Evolutionary conservation across 1,140 invertebrate genomes (phyloP), one percentile per base, ranked within the genome.

Genomic region (Trichogramma pretiosum): DNA sequence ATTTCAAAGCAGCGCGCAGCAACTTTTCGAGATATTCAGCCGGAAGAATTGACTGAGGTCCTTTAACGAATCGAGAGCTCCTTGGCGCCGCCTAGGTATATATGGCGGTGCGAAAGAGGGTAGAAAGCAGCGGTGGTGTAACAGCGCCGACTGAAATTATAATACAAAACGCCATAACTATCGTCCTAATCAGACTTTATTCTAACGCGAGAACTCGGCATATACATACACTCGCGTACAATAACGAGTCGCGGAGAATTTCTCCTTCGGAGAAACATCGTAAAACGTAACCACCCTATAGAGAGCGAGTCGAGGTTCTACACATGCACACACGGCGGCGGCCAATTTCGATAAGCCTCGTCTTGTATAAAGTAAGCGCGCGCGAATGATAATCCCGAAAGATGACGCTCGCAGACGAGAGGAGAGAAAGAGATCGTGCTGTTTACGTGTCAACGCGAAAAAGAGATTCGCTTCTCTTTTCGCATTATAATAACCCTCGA

Each of bases 121-220:
- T n/a, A n/a, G n/a, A n/a, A n/a, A n/a, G n/a, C n/a, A n/a, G n/a
- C n/a, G n/a, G n/a, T n/a, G n/a, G n/a, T n/a, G n/a, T n/a, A n/a
- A n/a, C 32, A 17, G 37, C 28, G 41, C 21, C 30, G 19, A 14
- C 40, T 44, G 57, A 57, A 66, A 69, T 69, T 65, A 68, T 68
- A 69, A 69, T 68, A 69, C 62, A 68, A 69, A 67, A 68, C 58
- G 62, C 64, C 64, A 66, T 68, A 69, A 68, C 67, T 69, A 69
- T 68, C 63, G 57, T 63, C 64, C 64, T 69, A 69, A 69, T 69
- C 67, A 68, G 63, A 67, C 65, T 68, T 69, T 68, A 68, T 69
- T 69, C 60, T 66, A 69, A 69, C 64, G 62, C 62, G 62, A 61
- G 56, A 61, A 64, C 58, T 56, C 57, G 59, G 18, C 39, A 14